Evolutionary conservation across 2,797 vertebrate genomes (phyloP).

Genomic region (Sebastes cheni): DNA sequence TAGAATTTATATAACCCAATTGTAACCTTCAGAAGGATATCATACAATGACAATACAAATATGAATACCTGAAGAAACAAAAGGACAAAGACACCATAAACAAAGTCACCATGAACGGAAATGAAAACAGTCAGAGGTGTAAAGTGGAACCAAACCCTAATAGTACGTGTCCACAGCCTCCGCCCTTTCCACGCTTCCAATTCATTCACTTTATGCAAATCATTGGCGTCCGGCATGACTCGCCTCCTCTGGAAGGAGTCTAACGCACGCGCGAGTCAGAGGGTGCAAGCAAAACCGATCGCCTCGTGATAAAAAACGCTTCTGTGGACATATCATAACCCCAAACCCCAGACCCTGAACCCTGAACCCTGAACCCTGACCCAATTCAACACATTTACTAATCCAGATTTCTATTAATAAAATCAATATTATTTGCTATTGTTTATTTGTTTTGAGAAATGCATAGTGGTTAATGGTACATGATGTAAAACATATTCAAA

Average conservation of each 20-base stretch:
- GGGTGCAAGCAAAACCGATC: too few species aligned
- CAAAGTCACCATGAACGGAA: neutral
- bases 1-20: neutral
- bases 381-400: neutral
- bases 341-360: too few species aligned
- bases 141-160: too few species aligned
- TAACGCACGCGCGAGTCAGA: too few species aligned
- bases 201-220: too few species aligned
- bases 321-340: too few species aligned
- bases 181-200: too few species aligned
- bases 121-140: neutral
- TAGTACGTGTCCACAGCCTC: too few species aligned
- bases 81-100: neutral
- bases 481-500: neutral
- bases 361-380: rapidly evolving
- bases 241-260: too few species aligned
- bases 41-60: neutral
- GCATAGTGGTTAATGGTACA: neutral
- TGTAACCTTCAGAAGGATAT: neutral
- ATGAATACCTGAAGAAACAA: neutral
- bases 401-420: neutral
- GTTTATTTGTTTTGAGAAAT: neutral
- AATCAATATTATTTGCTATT: neutral
- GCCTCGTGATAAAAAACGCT: too few species aligned
- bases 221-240: too few species aligned